Evolutionary conservation across 2,888 invertebrate species (phyloP), one percentile per base, ranked within the genome.

Genomic region (Allolobophora icterica): DNA sequence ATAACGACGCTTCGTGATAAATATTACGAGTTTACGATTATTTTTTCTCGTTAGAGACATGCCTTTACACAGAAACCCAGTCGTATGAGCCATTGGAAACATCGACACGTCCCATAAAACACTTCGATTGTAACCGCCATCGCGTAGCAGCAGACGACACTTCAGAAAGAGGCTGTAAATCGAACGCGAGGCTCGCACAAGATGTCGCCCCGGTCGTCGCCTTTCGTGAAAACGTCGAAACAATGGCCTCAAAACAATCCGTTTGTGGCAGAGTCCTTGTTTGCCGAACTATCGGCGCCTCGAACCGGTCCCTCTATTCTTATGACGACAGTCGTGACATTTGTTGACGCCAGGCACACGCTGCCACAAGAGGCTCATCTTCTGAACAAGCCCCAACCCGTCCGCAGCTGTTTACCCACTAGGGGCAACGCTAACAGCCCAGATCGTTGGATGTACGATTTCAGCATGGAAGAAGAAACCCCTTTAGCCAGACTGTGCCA

Each of bases 141-240:
- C 71, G 71, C 71, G 0, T 21, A 0, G 8, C 45, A 71, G 71
- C n/a, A 71, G 30, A 71, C n/a, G 71, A 71, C 71, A 71, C n/a
- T n/a, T n/a, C 71, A 71, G 71, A 71, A 71, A 6, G 71, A 71
- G 71, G 71, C 71, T n/a, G n/a, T 71, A 71, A 71, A 71, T 71
- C 71, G 71, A 71, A 71, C n/a, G 71, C 71, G 71, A 30, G 71
- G 8, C 71, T 71, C 71, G 71, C n/a, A n/a, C 71, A n/a, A 71
- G 71, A 71, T n/a, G 71, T 8, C 71, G 30, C 30, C n/a, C 17
- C 30, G 71, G 0, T n/a, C 71, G 30, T n/a, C 30, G 71, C n/a
- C 30, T 71, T 71, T 71, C 52, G 71, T n/a, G n/a, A 71, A 71
- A 30, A 71, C n/a, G 71, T n/a, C n/a, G 71, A 71, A 71, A 71